Evolutionary conservation across 2,113 vertebrate species (phyloP).

Genomic region (Poicephalus meyeri): DNA sequence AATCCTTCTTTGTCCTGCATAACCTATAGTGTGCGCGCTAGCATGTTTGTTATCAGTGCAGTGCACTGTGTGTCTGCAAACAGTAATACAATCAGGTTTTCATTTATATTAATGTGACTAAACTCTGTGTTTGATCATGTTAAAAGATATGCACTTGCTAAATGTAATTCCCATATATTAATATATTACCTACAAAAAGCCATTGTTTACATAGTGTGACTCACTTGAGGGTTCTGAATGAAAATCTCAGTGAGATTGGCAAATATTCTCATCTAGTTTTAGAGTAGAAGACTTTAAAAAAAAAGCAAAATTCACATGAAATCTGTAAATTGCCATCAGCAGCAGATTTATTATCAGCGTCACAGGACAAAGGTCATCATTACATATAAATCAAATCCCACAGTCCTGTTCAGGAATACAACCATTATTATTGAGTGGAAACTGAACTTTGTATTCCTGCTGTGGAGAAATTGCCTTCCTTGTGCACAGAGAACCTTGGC

Average conservation of each 20-base stretch:
- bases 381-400: constrained; percentile 8
- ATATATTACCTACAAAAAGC: constrained; percentile 65
- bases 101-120: constrained; percentile 75
- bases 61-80: constrained; percentile 14
- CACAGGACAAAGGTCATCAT: constrained; percentile 51
- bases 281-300: neutral
- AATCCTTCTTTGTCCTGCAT: constrained; percentile 63
- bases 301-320: neutral
- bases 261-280: constrained; percentile 65
- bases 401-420: neutral
- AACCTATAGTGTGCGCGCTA: constrained; percentile 53
- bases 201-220: constrained; percentile 61
- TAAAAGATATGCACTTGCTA: constrained; percentile 64
- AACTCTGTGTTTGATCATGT: constrained; percentile 68
- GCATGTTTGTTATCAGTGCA: constrained; percentile 45
- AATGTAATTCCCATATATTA: constrained; percentile 74
- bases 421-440: neutral
- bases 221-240: constrained; percentile 52
- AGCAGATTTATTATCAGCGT: constrained; percentile 32
- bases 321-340: neutral
- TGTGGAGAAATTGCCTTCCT: neutral
- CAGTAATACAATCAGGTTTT: constrained; percentile 63
- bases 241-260: constrained; percentile 53
- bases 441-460: neutral
- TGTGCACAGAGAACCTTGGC: neutral